Evolutionary conservation across 1,140 invertebrate species (phyloP).

Genomic region (Colletes gigas): DNA sequence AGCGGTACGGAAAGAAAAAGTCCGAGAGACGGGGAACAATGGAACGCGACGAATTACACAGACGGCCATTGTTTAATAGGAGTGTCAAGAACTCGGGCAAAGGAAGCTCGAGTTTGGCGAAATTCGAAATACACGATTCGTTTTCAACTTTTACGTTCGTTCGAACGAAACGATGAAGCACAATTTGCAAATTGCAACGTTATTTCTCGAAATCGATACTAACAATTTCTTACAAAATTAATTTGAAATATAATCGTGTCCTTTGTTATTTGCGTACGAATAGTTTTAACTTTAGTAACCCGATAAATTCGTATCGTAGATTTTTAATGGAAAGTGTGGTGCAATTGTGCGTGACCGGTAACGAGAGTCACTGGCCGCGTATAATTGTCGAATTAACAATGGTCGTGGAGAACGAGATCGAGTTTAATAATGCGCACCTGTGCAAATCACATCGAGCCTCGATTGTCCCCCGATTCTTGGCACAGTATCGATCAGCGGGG

Average conservation of each 20-base stretch:
- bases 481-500: not conserved
- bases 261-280: no score
- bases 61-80: not conserved
- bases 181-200: no score
- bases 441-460: constrained; percentile 1
- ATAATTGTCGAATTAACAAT: constrained; percentile 27
- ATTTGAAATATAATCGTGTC: no score
- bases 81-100: not conserved
- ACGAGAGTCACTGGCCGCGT: constrained; percentile 27
- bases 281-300: no score
- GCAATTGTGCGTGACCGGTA: not conserved
- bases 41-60: constrained; percentile 19
- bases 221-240: no score
- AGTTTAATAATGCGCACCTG: constrained; percentile 24
- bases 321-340: constrained; percentile 24
- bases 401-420: constrained; percentile 22
- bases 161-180: no score
- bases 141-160: no score
- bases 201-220: no score
- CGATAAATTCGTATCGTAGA: not conserved
- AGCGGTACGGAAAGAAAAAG: not conserved
- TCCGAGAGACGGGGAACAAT: not conserved
- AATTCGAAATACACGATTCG: no score
- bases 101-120: no score
- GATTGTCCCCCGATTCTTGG: not conserved